These are phyloP conservation scores for Piscicola geometra DNA, from an alignment of 2,888 invertebrate species.

Conservation along the genomic window DNA sequence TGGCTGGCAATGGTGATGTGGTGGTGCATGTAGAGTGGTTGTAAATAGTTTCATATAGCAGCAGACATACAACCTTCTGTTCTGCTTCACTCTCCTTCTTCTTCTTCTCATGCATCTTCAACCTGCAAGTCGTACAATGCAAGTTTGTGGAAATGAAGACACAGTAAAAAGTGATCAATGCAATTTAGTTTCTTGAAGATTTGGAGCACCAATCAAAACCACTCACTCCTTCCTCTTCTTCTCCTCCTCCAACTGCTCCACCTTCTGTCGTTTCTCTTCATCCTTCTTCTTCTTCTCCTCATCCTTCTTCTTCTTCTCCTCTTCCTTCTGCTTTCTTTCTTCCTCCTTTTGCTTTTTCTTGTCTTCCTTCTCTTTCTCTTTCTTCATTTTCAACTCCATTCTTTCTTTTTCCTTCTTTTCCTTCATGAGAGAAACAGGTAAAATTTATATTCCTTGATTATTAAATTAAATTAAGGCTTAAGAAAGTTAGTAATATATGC, in stretches of 20 bases:
- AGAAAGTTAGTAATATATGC: no score
- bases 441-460: no score
- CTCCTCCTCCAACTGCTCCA: conserved; percentile 50
- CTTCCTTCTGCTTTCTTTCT: conserved; percentile 45
- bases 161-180: no score
- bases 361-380: conserved; percentile 43
- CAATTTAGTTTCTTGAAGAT: no score
- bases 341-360: conserved; percentile 48
- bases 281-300: no score
- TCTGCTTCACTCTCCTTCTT: not conserved
- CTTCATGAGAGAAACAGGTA: no score
- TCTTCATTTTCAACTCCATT: conserved; percentile 33
- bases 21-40: no score
- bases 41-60: no score
- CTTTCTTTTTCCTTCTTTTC: conserved; percentile 39
- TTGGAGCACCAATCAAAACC: no score
- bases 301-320: conserved; percentile 23
- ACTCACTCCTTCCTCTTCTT: conserved; percentile 48
- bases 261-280: conserved; percentile 40
- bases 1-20: no score
- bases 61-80: not conserved
- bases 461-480: no score
- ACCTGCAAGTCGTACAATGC: no score
- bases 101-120: not conserved
- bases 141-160: not conserved